These are phyloP conservation scores for Sylvilagus bachmani DNA, from an alignment of 2,113 vertebrate genomes.

Conservation along the genomic window DNA sequence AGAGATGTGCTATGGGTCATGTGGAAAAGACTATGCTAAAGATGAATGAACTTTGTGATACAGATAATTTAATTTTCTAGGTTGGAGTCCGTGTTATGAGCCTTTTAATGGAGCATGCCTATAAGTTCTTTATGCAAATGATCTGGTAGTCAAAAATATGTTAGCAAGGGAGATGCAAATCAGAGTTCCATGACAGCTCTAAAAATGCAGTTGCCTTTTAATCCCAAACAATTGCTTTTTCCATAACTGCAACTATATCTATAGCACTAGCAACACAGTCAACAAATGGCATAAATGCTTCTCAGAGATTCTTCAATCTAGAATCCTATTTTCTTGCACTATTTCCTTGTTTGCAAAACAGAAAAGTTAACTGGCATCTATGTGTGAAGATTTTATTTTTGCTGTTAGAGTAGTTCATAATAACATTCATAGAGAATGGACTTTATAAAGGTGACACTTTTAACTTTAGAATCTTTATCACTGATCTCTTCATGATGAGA, in stretches of 20 bases:
- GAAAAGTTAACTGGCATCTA: conserved; percentile 93
- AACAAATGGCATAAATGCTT: conserved; percentile 93
- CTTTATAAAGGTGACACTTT: conserved; percentile 95
- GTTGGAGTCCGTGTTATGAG: conserved; percentile 91
- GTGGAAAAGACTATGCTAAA: conserved; percentile 75
- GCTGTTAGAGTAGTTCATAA: conserved; percentile 94
- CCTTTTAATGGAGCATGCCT: conserved; percentile 95
- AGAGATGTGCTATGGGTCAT: background rate
- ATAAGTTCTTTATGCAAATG: conserved; percentile 92
- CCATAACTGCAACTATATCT: conserved; percentile 92
- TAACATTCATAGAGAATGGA: conserved; percentile 94
- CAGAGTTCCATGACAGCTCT: conserved; percentile 89
- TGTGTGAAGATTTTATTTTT: conserved; percentile 94
- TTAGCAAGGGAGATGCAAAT: conserved; percentile 89
- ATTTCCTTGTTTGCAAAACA: conserved; percentile 95
- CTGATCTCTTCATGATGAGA: conserved; percentile 89
- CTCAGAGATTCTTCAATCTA: conserved; percentile 94
- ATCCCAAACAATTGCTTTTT: conserved; percentile 91
- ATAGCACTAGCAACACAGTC: conserved; percentile 88
- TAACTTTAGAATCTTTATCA: conserved; percentile 89
- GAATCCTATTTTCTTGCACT: conserved; percentile 95
- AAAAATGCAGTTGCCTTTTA: conserved; percentile 93
- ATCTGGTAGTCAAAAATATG: conserved; percentile 89
- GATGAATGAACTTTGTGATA: conserved; percentile 69
- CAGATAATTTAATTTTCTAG: conserved; percentile 72